phyloP scores from a whole-genome alignment of 2,113 vertebrate genomes.

The Rynchops niger region DNA sequence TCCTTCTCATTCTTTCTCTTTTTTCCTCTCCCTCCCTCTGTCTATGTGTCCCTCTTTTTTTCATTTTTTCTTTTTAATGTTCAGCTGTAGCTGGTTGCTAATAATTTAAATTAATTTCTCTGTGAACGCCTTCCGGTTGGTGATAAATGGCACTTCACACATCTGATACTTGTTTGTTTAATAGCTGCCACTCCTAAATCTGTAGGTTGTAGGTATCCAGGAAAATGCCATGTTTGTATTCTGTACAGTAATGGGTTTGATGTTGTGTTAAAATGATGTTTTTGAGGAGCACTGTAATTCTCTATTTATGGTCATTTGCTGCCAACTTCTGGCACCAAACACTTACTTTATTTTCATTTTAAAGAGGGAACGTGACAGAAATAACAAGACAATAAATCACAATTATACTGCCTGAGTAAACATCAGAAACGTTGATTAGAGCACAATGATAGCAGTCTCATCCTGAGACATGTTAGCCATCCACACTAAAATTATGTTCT shows the following conservation, averaged over 20 bases:
- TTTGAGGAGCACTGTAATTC: background rate
- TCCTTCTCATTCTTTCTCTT: background rate
- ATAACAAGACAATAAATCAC: constrained; percentile 41
- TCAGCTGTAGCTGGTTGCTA: background rate
- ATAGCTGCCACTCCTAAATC: background rate
- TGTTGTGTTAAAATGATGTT: background rate
- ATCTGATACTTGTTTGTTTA: constrained; percentile 5
- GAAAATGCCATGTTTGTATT: background rate
- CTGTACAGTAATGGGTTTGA: background rate
- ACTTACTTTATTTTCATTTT: constrained; percentile 7
- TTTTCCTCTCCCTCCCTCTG: background rate
- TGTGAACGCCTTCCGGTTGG: background rate
- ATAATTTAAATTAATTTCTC: constrained; percentile 20
- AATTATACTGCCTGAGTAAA: constrained; percentile 22
- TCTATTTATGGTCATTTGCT: constrained; percentile 18
- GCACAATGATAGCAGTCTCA: background rate
- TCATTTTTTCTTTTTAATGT: background rate
- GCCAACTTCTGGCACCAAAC: background rate
- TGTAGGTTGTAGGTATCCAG: background rate
- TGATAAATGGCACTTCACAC: constrained; percentile 7
- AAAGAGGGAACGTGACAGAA: background rate
- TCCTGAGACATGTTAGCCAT: background rate
- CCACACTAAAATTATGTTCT: background rate
- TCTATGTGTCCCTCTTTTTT: background rate
- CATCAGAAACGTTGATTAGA: constrained; percentile 1